Evolutionary conservation across 2,888 invertebrate species (phyloP).

Genomic region (Hirtodrosophila confusa): DNA sequence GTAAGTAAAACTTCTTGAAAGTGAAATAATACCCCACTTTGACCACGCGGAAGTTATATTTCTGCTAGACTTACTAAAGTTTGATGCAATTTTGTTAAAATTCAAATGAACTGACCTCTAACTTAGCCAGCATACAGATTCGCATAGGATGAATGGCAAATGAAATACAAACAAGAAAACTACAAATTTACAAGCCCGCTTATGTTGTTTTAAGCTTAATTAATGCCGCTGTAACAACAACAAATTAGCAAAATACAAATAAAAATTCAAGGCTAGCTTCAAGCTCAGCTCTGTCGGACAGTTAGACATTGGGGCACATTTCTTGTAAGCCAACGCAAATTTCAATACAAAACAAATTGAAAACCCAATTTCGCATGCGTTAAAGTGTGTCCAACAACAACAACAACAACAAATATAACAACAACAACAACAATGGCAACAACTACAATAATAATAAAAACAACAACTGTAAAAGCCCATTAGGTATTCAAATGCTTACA

Average conservation of each 20-base stretch:
- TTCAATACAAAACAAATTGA: constrained; percentile 59
- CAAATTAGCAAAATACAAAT: constrained; percentile 25
- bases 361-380: constrained; percentile 69
- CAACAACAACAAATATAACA: constrained; percentile 7
- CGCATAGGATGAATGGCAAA: background rate
- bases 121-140: background rate
- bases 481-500: constrained; percentile 76
- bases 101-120: background rate
- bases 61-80: too few relatives aligned
- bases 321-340: constrained; percentile 43
- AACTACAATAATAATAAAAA: constrained; percentile 10
- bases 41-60: too few relatives aligned
- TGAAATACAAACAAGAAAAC: constrained; percentile 1
- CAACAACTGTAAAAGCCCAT: constrained; percentile 43
- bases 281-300: constrained; percentile 5
- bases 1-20: too few relatives aligned
- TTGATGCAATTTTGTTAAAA: too few relatives aligned
- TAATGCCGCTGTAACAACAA: constrained; percentile 48
- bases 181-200: constrained; percentile 15
- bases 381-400: constrained; percentile 19
- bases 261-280: constrained; percentile 29
- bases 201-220: constrained; percentile 33
- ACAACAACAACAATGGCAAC: constrained; percentile 12
- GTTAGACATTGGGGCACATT: constrained; percentile 13
- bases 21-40: too few relatives aligned